Conservation (phyloP, 1,140 invertebrate genomes). For the Bombus vancouverensis region DNA sequence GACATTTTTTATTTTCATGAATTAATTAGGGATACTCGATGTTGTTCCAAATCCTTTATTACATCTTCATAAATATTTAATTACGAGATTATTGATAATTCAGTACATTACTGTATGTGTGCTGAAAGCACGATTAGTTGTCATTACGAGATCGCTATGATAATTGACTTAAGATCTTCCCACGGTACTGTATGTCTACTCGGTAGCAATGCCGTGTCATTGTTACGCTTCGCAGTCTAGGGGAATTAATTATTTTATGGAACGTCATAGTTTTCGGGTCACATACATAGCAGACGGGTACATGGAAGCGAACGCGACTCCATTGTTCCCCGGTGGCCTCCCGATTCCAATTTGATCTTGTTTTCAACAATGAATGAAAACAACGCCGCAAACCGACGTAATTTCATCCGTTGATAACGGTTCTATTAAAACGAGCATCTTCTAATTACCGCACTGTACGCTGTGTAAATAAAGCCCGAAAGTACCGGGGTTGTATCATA, state of each 20-base stretch:
- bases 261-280: constrained; percentile 29
- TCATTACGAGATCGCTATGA: not conserved
- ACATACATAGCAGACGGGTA: not conserved
- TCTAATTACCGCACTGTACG: constrained; percentile 63
- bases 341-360: constrained; percentile 63
- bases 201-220: not conserved
- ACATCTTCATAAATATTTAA: too few relatives aligned
- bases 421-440: constrained; percentile 53
- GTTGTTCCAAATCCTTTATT: too few relatives aligned
- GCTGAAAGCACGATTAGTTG: too few relatives aligned
- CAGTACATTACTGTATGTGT: too few relatives aligned
- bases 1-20: too few relatives aligned
- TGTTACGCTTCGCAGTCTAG: not conserved
- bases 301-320: constrained; percentile 3
- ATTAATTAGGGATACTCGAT: too few relatives aligned
- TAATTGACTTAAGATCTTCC: not conserved
- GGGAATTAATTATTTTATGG: constrained; percentile 44
- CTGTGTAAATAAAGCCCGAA: constrained; percentile 46
- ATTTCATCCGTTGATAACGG: constrained; percentile 61
- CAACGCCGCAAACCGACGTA: constrained; percentile 46
- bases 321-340: constrained; percentile 45
- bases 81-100: too few relatives aligned
- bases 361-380: constrained; percentile 57
- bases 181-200: not conserved
- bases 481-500: constrained; percentile 31